Conservation (phyloP, 2,113 vertebrate species). For the Psilopsiagon aurifrons region DNA sequence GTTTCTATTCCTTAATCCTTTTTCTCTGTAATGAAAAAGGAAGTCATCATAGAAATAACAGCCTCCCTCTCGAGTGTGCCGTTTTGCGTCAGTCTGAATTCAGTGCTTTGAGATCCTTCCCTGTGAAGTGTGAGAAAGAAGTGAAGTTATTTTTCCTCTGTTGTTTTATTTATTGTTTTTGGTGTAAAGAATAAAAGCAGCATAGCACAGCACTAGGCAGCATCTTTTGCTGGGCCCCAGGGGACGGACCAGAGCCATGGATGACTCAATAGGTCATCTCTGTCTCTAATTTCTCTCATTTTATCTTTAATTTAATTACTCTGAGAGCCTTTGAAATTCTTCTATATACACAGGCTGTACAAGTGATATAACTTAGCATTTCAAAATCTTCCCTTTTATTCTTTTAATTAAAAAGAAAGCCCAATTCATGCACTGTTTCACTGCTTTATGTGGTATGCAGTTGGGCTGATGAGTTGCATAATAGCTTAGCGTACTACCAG, state of each 20-base stretch:
- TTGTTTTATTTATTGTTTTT: background rate
- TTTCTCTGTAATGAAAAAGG: background rate
- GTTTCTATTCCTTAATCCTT: background rate
- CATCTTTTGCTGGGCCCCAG: constrained; percentile 6
- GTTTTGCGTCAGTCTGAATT: background rate
- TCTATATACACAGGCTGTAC: fast-evolving
- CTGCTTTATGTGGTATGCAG: background rate
- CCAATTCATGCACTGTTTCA: background rate
- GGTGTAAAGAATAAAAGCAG: background rate
- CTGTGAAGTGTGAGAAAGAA: background rate
- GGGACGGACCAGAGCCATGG: background rate
- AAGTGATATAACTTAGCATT: fast-evolving
- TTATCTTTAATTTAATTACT: background rate
- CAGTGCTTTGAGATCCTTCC: background rate
- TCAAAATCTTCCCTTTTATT: background rate
- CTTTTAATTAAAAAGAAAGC: background rate
- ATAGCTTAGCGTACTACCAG: background rate
- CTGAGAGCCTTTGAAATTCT: background rate
- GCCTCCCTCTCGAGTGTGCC: background rate
- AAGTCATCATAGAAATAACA: background rate
- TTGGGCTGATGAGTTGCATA: constrained; percentile 45
- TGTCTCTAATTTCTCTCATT: background rate
- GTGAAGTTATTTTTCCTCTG: background rate
- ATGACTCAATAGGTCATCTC: constrained; percentile 56
- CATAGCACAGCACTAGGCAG: background rate